Percentiles rank a stretch among this genome's conserved stretches.
Evolutionary conservation across 2,797 vertebrate genomes (phyloP).

Genomic region (Margarornis squamiger): DNA sequence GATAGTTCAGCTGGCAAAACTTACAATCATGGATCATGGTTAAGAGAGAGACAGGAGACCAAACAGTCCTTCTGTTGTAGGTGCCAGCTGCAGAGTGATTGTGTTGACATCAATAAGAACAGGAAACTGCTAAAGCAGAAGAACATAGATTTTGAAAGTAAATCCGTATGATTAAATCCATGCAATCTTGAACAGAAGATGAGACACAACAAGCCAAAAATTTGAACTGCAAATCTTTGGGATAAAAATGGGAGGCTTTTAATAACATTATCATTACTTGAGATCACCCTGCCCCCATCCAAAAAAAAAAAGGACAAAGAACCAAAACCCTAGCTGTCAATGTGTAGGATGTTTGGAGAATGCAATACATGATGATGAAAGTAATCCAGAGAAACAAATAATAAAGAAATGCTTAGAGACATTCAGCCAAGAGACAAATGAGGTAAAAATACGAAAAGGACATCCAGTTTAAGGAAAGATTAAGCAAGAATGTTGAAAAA

Average conservation of each 20-base stretch:
- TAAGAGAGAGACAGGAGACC: background rate
- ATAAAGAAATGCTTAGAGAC: background rate
- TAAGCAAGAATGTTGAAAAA: background rate
- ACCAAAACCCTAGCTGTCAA: background rate
- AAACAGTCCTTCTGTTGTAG: background rate
- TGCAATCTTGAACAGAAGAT: background rate
- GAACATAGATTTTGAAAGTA: background rate
- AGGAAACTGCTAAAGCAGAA: background rate
- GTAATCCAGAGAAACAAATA: background rate
- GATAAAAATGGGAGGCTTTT: background rate
- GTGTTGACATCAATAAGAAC: background rate
- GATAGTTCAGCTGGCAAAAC: background rate
- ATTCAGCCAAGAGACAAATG: background rate
- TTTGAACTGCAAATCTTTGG: background rate
- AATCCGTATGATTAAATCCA: background rate
- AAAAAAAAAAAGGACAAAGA: background rate
- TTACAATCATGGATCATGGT: background rate
- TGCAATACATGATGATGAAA: background rate
- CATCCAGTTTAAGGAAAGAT: background rate
- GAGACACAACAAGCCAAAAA: background rate
- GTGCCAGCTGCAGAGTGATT: background rate
- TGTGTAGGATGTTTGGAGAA: background rate
- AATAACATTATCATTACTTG: background rate
- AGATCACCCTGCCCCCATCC: fast-evolving
- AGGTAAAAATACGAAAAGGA: background rate